Conservation (phyloP, 2,797 vertebrate genomes). For the Gallinago stenura region DNA sequence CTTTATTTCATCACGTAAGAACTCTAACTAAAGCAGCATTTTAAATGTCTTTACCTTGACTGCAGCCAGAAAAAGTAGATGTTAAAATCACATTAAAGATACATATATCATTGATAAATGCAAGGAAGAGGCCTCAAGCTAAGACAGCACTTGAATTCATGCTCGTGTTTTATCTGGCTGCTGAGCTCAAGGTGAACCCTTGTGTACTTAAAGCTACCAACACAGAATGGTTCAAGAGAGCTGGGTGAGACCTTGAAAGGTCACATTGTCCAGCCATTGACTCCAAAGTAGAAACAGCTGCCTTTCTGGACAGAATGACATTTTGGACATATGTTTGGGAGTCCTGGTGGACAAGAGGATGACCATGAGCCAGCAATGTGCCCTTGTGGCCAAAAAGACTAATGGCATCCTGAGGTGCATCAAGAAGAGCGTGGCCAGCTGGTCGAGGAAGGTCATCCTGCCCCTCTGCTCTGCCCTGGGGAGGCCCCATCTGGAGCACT, state of each 20-base stretch:
- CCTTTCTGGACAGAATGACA: background rate
- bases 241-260: background rate
- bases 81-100: constrained; percentile 25
- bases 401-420: no score
- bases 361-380: no score
- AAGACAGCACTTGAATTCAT: background rate
- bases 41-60: background rate
- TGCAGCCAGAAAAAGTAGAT: background rate
- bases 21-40: background rate
- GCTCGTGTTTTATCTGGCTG: background rate
- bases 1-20: background rate
- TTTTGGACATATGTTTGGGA: background rate
- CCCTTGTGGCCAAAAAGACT: no score
- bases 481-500: no score
- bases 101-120: background rate
- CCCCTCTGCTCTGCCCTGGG: no score
- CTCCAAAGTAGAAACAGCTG: constrained; percentile 24
- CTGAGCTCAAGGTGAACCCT: background rate
- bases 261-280: background rate
- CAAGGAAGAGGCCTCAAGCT: background rate
- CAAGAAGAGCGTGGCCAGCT: no score
- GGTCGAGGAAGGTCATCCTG: no score
- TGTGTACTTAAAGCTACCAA: background rate
- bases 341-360: no score
- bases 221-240: background rate